Conservation (phyloP, 2,888 invertebrate species). For the Imbricaverruca yamaguchii region DNA sequence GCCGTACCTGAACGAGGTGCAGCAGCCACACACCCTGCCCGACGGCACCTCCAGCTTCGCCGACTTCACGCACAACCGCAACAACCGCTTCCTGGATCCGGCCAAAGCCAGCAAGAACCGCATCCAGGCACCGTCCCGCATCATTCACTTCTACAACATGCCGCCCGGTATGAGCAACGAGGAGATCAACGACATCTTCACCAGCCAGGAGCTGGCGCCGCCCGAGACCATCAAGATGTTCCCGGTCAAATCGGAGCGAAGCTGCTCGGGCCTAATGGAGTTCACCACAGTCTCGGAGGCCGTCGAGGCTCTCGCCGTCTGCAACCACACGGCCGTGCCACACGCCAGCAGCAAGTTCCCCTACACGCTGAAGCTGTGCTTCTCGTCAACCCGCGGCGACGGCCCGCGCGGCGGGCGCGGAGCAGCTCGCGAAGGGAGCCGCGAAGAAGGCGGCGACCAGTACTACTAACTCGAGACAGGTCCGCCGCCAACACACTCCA, state of each 20-base stretch:
- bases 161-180: slow-evolving; percentile 91
- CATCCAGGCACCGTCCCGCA: slow-evolving; percentile 90
- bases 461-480: neutral
- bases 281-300: slow-evolving; percentile 88
- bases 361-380: slow-evolving; percentile 96
- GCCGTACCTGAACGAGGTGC: slow-evolving; percentile 88
- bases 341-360: slow-evolving; percentile 96
- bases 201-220: slow-evolving; percentile 68
- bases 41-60: slow-evolving; percentile 97
- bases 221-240: slow-evolving; percentile 85
- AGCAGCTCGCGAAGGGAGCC: neutral
- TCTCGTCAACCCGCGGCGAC: slow-evolving; percentile 61
- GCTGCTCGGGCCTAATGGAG: slow-evolving; percentile 84
- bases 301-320: slow-evolving; percentile 88
- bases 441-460: neutral
- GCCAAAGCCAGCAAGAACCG: slow-evolving; percentile 96
- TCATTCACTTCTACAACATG: slow-evolving; percentile 97
- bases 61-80: slow-evolving; percentile 92
- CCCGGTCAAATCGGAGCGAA: slow-evolving; percentile 57
- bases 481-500: neutral
- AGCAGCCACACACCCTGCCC: slow-evolving; percentile 87
- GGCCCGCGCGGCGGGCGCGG: neutral
- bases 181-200: slow-evolving; percentile 80
- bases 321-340: slow-evolving; percentile 93
- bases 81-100: slow-evolving; percentile 93